phyloP scores from a whole-genome alignment of 2,113 vertebrate genomes.

The Pogonocichla stellata region DNA sequence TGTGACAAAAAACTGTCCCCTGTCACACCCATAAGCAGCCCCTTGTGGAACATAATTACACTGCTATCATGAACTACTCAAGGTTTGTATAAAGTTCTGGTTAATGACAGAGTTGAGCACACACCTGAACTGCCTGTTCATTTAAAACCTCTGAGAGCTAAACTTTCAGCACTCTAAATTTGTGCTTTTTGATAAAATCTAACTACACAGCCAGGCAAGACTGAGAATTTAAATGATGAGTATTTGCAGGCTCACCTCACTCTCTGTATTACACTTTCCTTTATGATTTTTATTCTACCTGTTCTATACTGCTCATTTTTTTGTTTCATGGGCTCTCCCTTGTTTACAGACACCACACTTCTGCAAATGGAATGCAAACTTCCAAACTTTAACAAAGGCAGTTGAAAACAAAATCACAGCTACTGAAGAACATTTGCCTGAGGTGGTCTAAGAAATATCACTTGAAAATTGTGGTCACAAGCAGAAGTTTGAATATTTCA shows the following conservation, averaged over 20 bases:
- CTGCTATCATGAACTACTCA: background rate
- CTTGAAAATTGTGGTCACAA: background rate
- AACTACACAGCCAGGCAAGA: background rate
- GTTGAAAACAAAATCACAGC: fast-evolving
- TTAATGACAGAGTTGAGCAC: background rate
- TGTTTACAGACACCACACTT: background rate
- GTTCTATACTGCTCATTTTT: background rate
- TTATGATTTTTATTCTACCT: background rate
- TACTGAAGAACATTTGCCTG: background rate
- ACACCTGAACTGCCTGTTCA: background rate
- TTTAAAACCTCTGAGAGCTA: background rate
- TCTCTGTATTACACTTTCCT: background rate
- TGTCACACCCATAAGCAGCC: background rate
- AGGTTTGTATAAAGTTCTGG: background rate
- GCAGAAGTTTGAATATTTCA: background rate
- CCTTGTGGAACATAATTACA: background rate
- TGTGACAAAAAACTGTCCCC: background rate
- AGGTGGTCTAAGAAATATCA: background rate
- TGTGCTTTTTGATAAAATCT: background rate
- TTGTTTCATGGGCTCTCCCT: background rate
- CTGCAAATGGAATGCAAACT: background rate
- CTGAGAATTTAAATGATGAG: background rate
- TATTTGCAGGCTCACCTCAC: background rate
- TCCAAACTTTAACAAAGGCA: background rate
- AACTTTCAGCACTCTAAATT: background rate